These are phyloP conservation scores for Tetrapedia diversipes DNA, from an alignment of 2,888 invertebrate species.

Conservation along the genomic window DNA sequence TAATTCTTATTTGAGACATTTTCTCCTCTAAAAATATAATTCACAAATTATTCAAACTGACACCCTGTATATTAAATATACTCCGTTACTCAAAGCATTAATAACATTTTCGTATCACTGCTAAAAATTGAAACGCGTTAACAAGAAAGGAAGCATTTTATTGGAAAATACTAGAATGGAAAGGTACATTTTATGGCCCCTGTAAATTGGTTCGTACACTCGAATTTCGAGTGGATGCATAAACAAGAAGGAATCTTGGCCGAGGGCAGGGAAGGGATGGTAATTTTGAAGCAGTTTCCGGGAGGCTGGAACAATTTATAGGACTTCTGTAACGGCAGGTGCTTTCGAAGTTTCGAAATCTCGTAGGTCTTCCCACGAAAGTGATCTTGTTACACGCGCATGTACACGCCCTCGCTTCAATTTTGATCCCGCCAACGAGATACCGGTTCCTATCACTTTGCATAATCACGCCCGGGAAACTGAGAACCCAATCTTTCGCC, in stretches of 20 bases:
- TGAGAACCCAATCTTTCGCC: conserved; percentile 25
- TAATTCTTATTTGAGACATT: too few relatives aligned
- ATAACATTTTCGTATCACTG: too few relatives aligned
- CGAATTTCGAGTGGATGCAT: conserved; percentile 20
- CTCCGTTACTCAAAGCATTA: too few relatives aligned
- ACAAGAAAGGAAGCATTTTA: too few relatives aligned
- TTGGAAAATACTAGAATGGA: too few relatives aligned
- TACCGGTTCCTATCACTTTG: conserved; percentile 38
- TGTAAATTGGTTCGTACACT: neutral
- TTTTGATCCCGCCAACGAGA: conserved; percentile 54
- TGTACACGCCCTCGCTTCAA: conserved; percentile 31
- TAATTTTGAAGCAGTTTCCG: conserved; percentile 50
- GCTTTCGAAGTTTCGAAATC: conserved; percentile 54
- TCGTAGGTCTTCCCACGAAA: conserved; percentile 43
- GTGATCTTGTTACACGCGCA: conserved; percentile 53
- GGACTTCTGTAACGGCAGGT: conserved; percentile 45
- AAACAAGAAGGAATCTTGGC: conserved; percentile 34
- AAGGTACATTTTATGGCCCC: too few relatives aligned
- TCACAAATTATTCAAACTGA: too few relatives aligned
- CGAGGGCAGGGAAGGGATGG: conserved; percentile 20
- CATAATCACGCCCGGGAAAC: conserved; percentile 36
- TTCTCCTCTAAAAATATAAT: too few relatives aligned
- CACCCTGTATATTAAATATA: too few relatives aligned
- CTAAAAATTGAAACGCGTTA: too few relatives aligned
- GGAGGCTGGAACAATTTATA: conserved; percentile 50